Percentiles rank a stretch among this genome's conserved stretches.
Evolutionary conservation across 2,113 vertebrate genomes (phyloP).

Genomic region (Pandion haliaetus): DNA sequence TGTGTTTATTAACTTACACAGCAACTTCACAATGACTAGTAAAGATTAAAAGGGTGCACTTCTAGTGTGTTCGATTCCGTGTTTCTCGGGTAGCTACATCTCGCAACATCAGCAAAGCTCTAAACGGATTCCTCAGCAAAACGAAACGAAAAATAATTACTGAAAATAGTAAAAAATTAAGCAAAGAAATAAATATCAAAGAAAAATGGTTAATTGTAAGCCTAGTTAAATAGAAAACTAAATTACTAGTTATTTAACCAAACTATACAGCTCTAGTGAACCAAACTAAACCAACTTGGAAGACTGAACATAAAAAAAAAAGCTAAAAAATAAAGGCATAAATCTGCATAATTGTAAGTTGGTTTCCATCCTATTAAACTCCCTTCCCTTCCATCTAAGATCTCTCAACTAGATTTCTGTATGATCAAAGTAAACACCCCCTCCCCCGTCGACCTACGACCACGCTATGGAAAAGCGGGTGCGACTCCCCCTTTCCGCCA

Average conservation of each 20-base stretch:
- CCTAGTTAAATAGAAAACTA: conserved; percentile 76
- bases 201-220: conserved; percentile 74
- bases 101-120: conserved; percentile 68
- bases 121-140: conserved; percentile 54
- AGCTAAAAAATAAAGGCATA: conserved; percentile 77
- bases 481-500: background rate
- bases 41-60: conserved; percentile 75
- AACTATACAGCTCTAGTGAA: conserved; percentile 77
- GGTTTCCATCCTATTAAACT: conserved; percentile 36
- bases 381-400: background rate
- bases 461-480: background rate
- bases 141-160: conserved; percentile 55
- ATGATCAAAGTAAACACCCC: background rate
- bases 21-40: conserved; percentile 80
- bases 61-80: conserved; percentile 62
- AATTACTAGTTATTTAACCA: conserved; percentile 66
- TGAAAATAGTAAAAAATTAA: conserved; percentile 17
- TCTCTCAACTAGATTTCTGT: conserved; percentile 18
- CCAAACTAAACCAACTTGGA: conserved; percentile 65
- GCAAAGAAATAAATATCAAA: conserved; percentile 88
- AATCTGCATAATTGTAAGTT: conserved; percentile 72
- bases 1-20: conserved; percentile 77
- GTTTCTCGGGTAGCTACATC: conserved; percentile 67
- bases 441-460: background rate
- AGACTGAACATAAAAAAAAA: conserved; percentile 76